Base-by-base conservation (phyloP, 1,140 invertebrate species). In the Asbolus verrucosus region DNA sequence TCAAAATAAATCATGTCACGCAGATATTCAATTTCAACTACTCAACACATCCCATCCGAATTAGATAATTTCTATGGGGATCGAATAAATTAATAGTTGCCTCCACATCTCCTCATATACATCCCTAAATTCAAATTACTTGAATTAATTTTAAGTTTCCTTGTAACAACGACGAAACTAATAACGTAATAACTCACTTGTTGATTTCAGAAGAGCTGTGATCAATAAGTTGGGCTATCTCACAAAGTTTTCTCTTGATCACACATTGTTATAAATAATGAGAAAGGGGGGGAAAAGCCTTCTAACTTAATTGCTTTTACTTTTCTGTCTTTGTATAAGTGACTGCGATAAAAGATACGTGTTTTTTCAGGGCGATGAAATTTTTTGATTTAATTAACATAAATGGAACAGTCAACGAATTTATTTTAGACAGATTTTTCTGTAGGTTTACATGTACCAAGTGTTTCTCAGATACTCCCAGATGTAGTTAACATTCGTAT, bases 41-140 rank as follows among this genome's bases (percentile, higher is more conserved):
- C 41, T 46, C 19, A 46, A 16, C 41, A 15, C 9, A 46, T 2
- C 18, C 16, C 41, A 46, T 8, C 16, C 41, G 19, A 46, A 46
- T 46, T 46, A n/a, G 2, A 16, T 41, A 46, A 46, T 19, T 46
- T 46, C 41, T 46, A 46, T 46, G 15, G 9, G 19, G 41, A 46
- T 19, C 41, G 19, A 46, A 46, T 46, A 46, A 46, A 46, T 46
- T 46, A 46, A 46, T 46, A 46, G 41, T 36, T 36, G 33, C 33
- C 33, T 36, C 11, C 2, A 6, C 6, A n/a, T 36, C 33, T 36
- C 2, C 11, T 2, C 5, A 3, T 36, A n/a, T 11, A 11, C n/a
- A n/a, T 11, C 11, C n/a, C 2, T 36, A 36, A 36, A n/a, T 36
- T 27, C 2, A 36, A 36, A 36, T 11, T 36, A 6, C 5, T 11